These are phyloP conservation scores for Emydoidea blandingii DNA, from an alignment of 2,797 vertebrate genomes.

Conservation along the genomic window DNA sequence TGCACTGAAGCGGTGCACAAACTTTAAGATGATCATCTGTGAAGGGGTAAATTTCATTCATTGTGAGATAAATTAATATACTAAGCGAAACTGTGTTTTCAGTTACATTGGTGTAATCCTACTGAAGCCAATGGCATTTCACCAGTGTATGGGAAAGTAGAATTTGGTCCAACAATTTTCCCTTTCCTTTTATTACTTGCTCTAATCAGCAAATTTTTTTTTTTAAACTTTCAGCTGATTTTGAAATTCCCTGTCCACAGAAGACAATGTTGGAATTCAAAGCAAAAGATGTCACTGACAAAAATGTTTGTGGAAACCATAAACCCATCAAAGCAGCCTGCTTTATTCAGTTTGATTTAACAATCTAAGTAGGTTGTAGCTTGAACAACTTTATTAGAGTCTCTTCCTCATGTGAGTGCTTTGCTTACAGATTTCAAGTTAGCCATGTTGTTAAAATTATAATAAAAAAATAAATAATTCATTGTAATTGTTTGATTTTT, in stretches of 20 bases:
- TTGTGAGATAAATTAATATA: neutral
- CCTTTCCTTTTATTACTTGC: neutral
- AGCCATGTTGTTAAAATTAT: slow-evolving; percentile 62
- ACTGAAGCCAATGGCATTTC: neutral
- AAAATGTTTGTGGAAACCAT: slow-evolving; percentile 57
- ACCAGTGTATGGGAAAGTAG: neutral
- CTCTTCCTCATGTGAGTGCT: slow-evolving; percentile 71
- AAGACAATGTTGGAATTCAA: slow-evolving; percentile 55
- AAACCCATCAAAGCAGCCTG: slow-evolving; percentile 52
- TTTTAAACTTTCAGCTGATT: slow-evolving; percentile 76
- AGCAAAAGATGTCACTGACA: slow-evolving; percentile 41
- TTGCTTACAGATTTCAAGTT: slow-evolving; percentile 72
- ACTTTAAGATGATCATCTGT: neutral
- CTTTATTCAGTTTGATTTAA: slow-evolving; percentile 69
- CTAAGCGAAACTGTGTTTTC: neutral
- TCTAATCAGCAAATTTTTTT: neutral
- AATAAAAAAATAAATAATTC: slow-evolving; percentile 39
- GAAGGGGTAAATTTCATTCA: neutral
- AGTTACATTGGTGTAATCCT: neutral
- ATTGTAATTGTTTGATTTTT: slow-evolving; percentile 16
- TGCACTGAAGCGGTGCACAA: neutral
- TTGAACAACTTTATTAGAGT: slow-evolving; percentile 70
- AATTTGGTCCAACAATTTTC: neutral
- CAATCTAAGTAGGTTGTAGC: slow-evolving; percentile 71
- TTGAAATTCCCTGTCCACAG: slow-evolving; percentile 44